phyloP scores from a whole-genome alignment of 2,888 invertebrate species.

The Cecidostiba fungosa region DNA sequence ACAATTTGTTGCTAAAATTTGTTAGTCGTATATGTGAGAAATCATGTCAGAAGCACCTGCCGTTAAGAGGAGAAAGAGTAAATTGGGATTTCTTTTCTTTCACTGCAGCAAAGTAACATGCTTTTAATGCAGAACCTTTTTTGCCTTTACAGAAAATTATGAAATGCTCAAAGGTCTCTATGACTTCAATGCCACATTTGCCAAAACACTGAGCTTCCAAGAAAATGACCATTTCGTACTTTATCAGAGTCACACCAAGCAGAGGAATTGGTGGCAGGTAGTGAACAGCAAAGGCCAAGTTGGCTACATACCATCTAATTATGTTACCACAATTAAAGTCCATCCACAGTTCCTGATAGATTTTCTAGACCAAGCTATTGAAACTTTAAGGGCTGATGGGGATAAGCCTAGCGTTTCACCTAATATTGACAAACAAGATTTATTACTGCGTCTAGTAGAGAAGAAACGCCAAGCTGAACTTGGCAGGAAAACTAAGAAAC shows the following conservation, averaged over 20 bases:
- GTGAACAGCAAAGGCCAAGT: constrained; percentile 91
- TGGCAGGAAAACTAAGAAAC: constrained; percentile 75
- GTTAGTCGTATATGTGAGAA: not conserved
- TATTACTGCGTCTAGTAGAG: constrained; percentile 84
- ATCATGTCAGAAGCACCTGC: constrained; percentile 42
- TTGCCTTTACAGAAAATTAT: constrained; percentile 83
- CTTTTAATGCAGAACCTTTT: not conserved
- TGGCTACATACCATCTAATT: constrained; percentile 93
- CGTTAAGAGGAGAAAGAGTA: constrained; percentile 42
- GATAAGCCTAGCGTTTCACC: constrained; percentile 79
- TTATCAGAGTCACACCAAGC: constrained; percentile 89
- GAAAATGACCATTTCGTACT: constrained; percentile 91
- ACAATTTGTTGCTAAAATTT: not conserved
- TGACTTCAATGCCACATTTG: constrained; percentile 91
- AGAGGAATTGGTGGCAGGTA: constrained; percentile 94
- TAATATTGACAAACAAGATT: constrained; percentile 84
- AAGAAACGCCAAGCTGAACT: constrained; percentile 84
- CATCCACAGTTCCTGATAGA: constrained; percentile 87
- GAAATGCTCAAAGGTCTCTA: constrained; percentile 93
- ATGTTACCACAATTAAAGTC: constrained; percentile 90
- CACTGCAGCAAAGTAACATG: not conserved
- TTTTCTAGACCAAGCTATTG: constrained; percentile 88
- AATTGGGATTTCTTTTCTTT: not conserved
- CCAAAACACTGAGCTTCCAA: constrained; percentile 90
- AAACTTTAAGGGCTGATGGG: constrained; percentile 78